Evolutionary conservation across 1,140 invertebrate genomes (phyloP), one percentile per base, ranked within the genome.

Genomic region (Leptoteleia sp.): DNA sequence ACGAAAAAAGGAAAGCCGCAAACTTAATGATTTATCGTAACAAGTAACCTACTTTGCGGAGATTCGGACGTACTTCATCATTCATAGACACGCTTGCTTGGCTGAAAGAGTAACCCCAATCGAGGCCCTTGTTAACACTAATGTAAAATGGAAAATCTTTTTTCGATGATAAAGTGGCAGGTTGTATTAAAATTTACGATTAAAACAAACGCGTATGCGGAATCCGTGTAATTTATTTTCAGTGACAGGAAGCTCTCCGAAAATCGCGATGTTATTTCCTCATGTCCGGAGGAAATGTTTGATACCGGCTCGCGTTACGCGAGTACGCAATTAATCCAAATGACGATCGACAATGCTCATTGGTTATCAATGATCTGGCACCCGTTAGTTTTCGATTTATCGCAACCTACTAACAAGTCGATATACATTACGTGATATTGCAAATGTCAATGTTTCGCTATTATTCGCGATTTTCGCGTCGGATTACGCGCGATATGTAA

Each of bases 381-480:
- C 29, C 62, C 27, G 68, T 73, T 68, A 57, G 76, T 73, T 68
- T 79, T 59, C 76, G 68, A 79, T 79, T 79, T 79, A 79, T 79
- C 50, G 62, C 35, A 37, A 50, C 48, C 15, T 50, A 62, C 42
- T 59, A 73, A 79, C 68, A 64, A 68, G 62, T 35, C 37, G 35
- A 78, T 72, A 61, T 40, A 45, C 33, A 61, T 57, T 71, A 25
- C 25, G 35, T 17, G 62, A 78, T 59, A 72, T 25, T 55, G 19
- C 35, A 57, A 73, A 62, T 68, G 68, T 78, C 76, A 72, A 4
- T 68, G 31, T 35, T 35, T 11, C 33, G 57, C 64, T 33, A 78
- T 78, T 78, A 68, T 43, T 68, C 37, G 25, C 61, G 52, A 78
- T 72, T 78, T 65, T 72, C 57, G 37, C 55, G 12, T 78, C 17